Evolutionary conservation across 2,888 invertebrate genomes (phyloP).

Genomic region (Acanthosepion esculentum): DNA sequence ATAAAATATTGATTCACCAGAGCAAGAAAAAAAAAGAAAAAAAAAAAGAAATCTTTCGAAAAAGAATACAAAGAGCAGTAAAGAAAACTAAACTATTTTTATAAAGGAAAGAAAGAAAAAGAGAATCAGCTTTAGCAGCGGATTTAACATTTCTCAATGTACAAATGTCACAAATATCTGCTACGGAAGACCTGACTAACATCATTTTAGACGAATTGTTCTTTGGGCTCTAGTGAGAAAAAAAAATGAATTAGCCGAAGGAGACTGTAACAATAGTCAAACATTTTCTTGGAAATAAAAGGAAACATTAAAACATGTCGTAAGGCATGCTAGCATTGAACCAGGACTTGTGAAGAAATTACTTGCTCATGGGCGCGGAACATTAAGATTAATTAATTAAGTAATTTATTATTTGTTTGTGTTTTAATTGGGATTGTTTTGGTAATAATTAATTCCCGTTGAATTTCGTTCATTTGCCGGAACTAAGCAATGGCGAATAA

Average conservation of each 20-base stretch:
- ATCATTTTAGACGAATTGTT: too few relatives aligned
- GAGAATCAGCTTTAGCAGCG: too few relatives aligned
- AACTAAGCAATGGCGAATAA: slow-evolving; percentile 11
- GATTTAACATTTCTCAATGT: too few relatives aligned
- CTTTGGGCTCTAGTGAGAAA: background rate
- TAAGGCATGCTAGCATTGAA: background rate
- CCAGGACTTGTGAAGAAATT: background rate
- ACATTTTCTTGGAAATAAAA: background rate
- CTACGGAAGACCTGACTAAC: too few relatives aligned
- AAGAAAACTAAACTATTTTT: too few relatives aligned
- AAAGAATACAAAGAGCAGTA: too few relatives aligned
- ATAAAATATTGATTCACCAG: too few relatives aligned
- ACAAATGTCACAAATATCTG: too few relatives aligned
- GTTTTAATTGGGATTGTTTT: background rate
- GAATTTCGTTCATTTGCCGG: slow-evolving; percentile 9
- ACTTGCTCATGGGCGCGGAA: background rate
- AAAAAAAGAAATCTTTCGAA: too few relatives aligned
- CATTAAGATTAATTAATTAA: slow-evolving; percentile 33
- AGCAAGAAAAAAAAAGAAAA: too few relatives aligned
- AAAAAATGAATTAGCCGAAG: background rate
- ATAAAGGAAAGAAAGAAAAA: too few relatives aligned
- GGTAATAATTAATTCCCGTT: slow-evolving; percentile 1
- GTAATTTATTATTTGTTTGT: background rate
- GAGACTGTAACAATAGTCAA: background rate
- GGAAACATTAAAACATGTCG: background rate